phyloP scores from a whole-genome alignment of 2,113 vertebrate genomes.

The Hucho hucho region DNA sequence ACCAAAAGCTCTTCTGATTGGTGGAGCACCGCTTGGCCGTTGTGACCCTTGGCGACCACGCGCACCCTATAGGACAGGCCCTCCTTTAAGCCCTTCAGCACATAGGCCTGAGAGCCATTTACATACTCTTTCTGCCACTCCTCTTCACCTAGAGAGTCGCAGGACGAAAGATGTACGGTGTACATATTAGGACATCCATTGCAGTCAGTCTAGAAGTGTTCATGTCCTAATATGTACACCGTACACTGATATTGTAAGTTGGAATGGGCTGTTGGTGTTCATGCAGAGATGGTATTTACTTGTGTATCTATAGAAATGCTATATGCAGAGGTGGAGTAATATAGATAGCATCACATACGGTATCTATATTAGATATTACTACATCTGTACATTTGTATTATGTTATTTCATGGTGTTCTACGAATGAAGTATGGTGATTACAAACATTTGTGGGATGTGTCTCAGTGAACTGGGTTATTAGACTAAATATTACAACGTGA shows the following conservation, averaged over 20 bases:
- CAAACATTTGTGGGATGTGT: not conserved
- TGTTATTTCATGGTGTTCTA: constrained; percentile 6
- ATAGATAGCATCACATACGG: no score
- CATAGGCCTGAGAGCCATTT: constrained; percentile 89
- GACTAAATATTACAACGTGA: constrained; percentile 16
- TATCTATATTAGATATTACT: no score
- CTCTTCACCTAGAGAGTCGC: constrained; percentile 85
- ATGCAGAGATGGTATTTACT: constrained; percentile 20
- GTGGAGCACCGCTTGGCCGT: constrained; percentile 75
- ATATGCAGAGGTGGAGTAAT: no score
- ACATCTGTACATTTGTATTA: not conserved
- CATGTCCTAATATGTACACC: not conserved
- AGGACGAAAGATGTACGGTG: constrained; percentile 54
- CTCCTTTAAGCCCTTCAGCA: constrained; percentile 90
- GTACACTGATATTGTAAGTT: constrained; percentile 11
- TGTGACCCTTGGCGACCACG: constrained; percentile 85
- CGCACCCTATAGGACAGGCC: constrained; percentile 91
- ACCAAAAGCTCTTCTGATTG: constrained; percentile 87
- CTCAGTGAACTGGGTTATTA: constrained; percentile 28
- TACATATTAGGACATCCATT: no score
- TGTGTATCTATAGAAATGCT: not conserved
- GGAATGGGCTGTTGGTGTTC: constrained; percentile 24
- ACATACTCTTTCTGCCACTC: constrained; percentile 90
- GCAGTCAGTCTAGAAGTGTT: no score
- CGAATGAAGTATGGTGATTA: constrained; percentile 25